These are phyloP conservation scores for Dermatemys mawii DNA, from an alignment of 2,113 vertebrate genomes.

Conservation along the genomic window DNA sequence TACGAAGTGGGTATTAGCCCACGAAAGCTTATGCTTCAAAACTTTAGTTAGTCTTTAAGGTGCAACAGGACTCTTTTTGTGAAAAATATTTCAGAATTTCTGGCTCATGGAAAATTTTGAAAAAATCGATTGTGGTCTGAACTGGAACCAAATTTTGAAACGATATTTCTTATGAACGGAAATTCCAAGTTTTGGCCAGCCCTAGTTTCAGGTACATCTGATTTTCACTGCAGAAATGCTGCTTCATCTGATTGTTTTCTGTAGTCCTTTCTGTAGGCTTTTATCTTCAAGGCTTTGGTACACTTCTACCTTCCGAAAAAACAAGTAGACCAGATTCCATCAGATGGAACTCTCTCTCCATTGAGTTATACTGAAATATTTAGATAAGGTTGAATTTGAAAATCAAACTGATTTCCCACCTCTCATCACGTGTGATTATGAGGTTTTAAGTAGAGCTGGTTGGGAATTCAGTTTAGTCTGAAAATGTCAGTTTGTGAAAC, in stretches of 20 bases:
- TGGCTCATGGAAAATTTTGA: neutral
- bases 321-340: neutral
- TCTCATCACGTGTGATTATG: neutral
- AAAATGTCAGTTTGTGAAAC: neutral
- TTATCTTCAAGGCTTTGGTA: neutral
- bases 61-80: too few species aligned
- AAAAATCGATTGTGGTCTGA: neutral
- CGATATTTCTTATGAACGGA: neutral
- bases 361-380: neutral
- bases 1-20: too few species aligned
- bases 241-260: conserved; percentile 1
- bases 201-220: neutral
- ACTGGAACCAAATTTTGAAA: neutral
- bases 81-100: neutral
- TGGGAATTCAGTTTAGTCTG: neutral
- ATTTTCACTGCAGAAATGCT: neutral
- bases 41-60: too few species aligned
- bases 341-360: neutral
- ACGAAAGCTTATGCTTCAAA: too few species aligned
- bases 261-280: neutral
- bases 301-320: neutral
- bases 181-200: neutral
- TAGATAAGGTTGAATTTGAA: neutral
- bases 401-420: neutral
- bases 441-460: neutral